Evolutionary conservation across 1,140 invertebrate species (phyloP).

Genomic region (Psix sp.): DNA sequence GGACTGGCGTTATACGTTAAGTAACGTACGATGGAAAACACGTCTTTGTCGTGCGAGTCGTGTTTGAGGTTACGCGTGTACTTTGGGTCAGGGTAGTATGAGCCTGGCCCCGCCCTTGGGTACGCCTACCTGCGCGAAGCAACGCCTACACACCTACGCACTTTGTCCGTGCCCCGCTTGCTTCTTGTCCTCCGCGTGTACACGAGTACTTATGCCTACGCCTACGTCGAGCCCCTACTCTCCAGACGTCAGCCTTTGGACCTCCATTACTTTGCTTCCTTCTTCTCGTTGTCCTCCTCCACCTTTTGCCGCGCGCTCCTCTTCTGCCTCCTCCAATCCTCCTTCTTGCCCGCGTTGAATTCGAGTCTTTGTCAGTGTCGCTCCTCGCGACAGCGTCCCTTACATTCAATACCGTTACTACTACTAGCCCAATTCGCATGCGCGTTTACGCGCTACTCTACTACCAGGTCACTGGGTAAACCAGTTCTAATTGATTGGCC

Average conservation of each 20-base stretch:
- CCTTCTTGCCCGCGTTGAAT: constrained; percentile 42
- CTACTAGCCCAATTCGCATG: constrained; percentile 68
- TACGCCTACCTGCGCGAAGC: constrained; percentile 75
- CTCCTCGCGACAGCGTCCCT: constrained; percentile 39
- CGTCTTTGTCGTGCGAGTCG: constrained; percentile 30
- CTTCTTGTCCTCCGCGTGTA: constrained; percentile 30
- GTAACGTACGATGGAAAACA: constrained; percentile 14
- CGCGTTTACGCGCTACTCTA: constrained; percentile 53
- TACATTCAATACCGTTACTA: constrained; percentile 38
- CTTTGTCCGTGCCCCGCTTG: constrained; percentile 18
- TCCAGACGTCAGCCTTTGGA: constrained; percentile 25
- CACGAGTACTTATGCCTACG: constrained; percentile 66
- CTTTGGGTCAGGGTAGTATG: constrained; percentile 72
- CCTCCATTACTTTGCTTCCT: constrained; percentile 19
- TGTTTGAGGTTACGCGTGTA: constrained; percentile 50
- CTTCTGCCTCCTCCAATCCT: constrained; percentile 17
- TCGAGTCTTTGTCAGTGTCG: constrained; percentile 42
- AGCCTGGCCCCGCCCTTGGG: constrained; percentile 75
- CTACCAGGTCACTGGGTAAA: constrained; percentile 64
- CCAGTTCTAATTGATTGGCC: constrained; percentile 18
- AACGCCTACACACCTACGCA: constrained; percentile 73
- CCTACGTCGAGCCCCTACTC: constrained; percentile 56
- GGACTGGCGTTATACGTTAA: constrained; percentile 23
- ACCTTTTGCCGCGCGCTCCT: constrained; percentile 10
- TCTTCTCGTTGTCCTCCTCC: constrained; percentile 10